Base-by-base conservation (phyloP, 2,113 vertebrate species). In the Phasianus colchicus region DNA sequence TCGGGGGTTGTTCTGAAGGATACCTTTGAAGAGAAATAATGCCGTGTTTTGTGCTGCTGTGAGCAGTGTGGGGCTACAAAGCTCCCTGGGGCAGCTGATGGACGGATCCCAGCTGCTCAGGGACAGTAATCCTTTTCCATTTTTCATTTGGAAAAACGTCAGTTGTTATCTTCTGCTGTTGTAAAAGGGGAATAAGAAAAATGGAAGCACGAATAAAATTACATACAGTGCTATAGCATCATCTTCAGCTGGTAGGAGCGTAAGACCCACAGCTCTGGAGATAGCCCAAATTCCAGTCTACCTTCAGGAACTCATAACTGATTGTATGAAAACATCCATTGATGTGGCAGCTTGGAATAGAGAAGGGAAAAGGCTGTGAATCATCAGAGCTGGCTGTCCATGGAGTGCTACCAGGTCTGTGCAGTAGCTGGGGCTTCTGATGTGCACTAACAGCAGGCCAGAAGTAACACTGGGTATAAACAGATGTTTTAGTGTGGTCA, bases 31-130 rank as follows among this genome's bases (percentile, higher is more conserved):
- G 40, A 8, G 70, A 36, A 47, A 27, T 1, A 27, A 12, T 19
- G 10, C 43, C 25, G 7, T 13, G 30, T 4, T 50, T 38, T 0
- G 0, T 3, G 0, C 3, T 2, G 16, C 36, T n/a, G 47, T 1
- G 38, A 14, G 45, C 7, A 3, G 3, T 4, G 27, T 27, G 64
- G 48, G 30, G 8, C 2, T 16, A 43, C 20, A 19, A 19, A 12
- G 6, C 58, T 48, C 15, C 8, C 3, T 29, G 27, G 60, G 19
- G 50, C 25, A 19, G 38, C 6, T 38, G 8, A 5, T 11, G 36
- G 30, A 55, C 16, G 11, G 19, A 4, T 11, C 21, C 27, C 17
- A 7, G 40, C 42, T 17, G 17, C 5, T 9, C 5, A 24, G n/a
- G 34, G 8, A 21, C n/a, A 2, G 29, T 16, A 14, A 6, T 13